These are phyloP conservation scores for Papilio aristodemus DNA, from an alignment of 1,140 invertebrate species.

Conservation along the genomic window DNA sequence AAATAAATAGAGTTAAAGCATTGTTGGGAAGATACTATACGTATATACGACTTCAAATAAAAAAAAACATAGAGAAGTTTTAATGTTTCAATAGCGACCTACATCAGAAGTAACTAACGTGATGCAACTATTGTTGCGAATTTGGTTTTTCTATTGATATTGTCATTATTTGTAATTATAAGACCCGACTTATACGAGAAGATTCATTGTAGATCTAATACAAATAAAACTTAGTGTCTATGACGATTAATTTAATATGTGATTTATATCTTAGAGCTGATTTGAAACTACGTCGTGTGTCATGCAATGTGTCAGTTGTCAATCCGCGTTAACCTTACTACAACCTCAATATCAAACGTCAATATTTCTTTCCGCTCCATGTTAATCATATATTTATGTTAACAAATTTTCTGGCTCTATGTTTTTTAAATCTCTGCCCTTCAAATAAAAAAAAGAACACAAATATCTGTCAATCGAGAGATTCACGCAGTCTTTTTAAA, in stretches of 20 bases:
- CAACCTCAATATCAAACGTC: not conserved
- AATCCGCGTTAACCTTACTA: not conserved
- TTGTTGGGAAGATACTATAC: too few species aligned
- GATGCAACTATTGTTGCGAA: conserved; percentile 27
- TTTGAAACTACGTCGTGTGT: conserved; percentile 42
- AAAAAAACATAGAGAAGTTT: conserved; percentile 5
- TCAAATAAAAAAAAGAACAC: not conserved
- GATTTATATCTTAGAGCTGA: conserved; percentile 41
- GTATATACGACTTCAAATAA: not conserved
- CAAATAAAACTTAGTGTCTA: conserved; percentile 53
- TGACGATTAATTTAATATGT: conserved; percentile 38
- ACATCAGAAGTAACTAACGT: conserved; percentile 15
- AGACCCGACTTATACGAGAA: conserved; percentile 45
- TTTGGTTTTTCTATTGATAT: conserved; percentile 50
- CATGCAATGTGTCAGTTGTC: conserved; percentile 41
- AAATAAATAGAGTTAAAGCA: not conserved
- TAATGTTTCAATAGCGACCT: conserved; percentile 17
- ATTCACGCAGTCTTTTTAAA: conserved; percentile 22
- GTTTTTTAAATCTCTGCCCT: not conserved
- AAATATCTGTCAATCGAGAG: conserved; percentile 3
- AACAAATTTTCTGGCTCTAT: not conserved
- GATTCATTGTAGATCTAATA: conserved; percentile 45
- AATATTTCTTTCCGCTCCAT: not conserved
- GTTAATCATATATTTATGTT: conserved; percentile 6
- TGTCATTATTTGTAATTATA: conserved; percentile 55